Evolutionary conservation across 2,888 invertebrate genomes (phyloP), one percentile per base, ranked within the genome.

Genomic region (Rotaria macrura): DNA sequence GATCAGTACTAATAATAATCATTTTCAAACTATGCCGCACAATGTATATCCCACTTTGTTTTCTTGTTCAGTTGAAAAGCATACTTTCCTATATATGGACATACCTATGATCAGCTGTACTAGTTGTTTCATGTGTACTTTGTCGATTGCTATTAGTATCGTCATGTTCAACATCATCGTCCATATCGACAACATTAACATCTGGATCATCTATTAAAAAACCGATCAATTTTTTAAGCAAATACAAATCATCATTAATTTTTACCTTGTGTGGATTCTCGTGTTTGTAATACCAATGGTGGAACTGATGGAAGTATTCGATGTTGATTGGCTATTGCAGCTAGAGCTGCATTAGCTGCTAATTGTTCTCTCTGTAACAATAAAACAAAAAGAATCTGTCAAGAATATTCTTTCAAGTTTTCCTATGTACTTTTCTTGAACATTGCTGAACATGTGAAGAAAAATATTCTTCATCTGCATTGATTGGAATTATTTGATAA

Each of bases 301-400:
- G 79, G 34, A 29, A 43, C 20, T 14, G 65, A 34, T 34, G 65
- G 65, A 43, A 43, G 79, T 40, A 79, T 12, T 43, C 79, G 79
- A 34, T 65, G 65, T 43, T 79, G 79, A 79, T 79, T 79, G 43
- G 43, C 43, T n/a, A 43, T 43, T 43, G 79, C 79, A 43, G 43
- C 79, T 43, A 43, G 25, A 43, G 79, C 79, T 9, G 79, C 79
- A 65, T 65, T 65, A 25, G 79, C 79, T n/a, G 79, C 79, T 43
- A 79, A 14, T n/a, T 79, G 79, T 79, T 79, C 79, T 79, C 79
- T 79, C 79, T 79, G n/a, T n/a, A n/a, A n/a, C n/a, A n/a, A 79
- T 3, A 43, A 2, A 79, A 25, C 25, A 79, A 43, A 12, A 43
- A n/a, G 10, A 79, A 43, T 1, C 1, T 34, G 5, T 9, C 6